A percentile compares a stretch with the other conserved stretches of the same genome.
Conservation (phyloP, 2,113 vertebrate genomes). For the Polyodon spathula region DNA sequence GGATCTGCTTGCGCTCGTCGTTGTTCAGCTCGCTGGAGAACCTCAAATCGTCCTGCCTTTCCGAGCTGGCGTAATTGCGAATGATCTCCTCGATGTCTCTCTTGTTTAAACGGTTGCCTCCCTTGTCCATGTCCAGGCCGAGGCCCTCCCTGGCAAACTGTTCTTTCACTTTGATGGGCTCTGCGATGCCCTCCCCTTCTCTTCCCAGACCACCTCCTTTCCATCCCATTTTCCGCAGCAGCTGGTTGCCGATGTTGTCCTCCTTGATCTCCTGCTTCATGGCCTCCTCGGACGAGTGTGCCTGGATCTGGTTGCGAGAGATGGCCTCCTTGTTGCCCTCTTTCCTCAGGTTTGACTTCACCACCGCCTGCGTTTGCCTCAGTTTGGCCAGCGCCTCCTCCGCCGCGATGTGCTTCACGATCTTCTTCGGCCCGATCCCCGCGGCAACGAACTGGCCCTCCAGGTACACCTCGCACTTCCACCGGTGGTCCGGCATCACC, state of each 20-base stretch:
- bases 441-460: constrained; percentile 82
- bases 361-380: constrained; percentile 85
- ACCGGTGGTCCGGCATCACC: constrained; percentile 70
- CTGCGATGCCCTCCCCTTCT: constrained; percentile 84
- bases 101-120: constrained; percentile 73
- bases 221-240: constrained; percentile 97
- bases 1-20: constrained; percentile 88
- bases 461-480: constrained; percentile 88
- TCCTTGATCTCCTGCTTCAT: constrained; percentile 85
- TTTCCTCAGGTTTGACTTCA: constrained; percentile 83
- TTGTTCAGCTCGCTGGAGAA: constrained; percentile 90
- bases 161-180: constrained; percentile 89
- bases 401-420: constrained; percentile 85
- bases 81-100: constrained; percentile 89
- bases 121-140: constrained; percentile 70
- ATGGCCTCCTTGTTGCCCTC: constrained; percentile 73
- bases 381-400: constrained; percentile 77
- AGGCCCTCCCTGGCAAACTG: constrained; percentile 89
- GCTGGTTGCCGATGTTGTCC: constrained; percentile 93
- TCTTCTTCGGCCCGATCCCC: constrained; percentile 82
- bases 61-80: constrained; percentile 79
- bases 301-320: constrained; percentile 82
- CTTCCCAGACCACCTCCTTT: constrained; percentile 85
- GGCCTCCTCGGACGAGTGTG: constrained; percentile 71
- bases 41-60: constrained; percentile 84